Conservation (phyloP, 2,113 vertebrate species). For the Nipponia nippon region DNA sequence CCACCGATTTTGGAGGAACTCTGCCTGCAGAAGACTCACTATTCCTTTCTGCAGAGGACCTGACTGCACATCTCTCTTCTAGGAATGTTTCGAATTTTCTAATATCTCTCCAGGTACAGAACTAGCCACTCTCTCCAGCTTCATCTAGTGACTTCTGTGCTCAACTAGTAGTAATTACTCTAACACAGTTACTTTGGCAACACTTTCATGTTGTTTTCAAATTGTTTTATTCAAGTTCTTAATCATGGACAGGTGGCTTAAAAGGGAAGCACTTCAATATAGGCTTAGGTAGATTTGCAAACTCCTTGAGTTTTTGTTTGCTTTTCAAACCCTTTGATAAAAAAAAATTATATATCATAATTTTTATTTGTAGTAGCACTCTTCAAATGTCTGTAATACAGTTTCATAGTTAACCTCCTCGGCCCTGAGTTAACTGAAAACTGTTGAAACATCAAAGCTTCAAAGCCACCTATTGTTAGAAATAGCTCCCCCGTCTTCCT, state of each 20-base stretch:
- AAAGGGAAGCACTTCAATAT: background rate
- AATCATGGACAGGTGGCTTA: background rate
- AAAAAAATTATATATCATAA: background rate
- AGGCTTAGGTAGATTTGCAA: background rate
- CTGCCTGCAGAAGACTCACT: background rate
- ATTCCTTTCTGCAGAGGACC: background rate
- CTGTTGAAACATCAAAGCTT: background rate
- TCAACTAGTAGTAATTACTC: background rate
- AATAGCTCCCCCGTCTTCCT: slow-evolving; percentile 5
- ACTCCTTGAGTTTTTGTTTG: background rate
- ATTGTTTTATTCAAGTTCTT: background rate
- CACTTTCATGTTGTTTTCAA: background rate
- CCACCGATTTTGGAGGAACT: background rate
- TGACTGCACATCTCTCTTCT: rapidly evolving
- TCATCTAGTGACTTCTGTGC: background rate
- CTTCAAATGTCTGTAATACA: background rate
- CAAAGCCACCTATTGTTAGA: background rate
- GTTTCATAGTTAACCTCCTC: slow-evolving; percentile 4
- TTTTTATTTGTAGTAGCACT: background rate
- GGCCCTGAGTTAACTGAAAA: background rate
- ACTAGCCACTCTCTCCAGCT: background rate
- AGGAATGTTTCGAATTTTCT: background rate
- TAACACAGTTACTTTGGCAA: background rate
- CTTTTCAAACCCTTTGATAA: background rate
- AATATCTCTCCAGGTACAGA: background rate